phyloP scores from a whole-genome alignment of 2,888 invertebrate genomes.

The Caenorhabditis doughertyi region DNA sequence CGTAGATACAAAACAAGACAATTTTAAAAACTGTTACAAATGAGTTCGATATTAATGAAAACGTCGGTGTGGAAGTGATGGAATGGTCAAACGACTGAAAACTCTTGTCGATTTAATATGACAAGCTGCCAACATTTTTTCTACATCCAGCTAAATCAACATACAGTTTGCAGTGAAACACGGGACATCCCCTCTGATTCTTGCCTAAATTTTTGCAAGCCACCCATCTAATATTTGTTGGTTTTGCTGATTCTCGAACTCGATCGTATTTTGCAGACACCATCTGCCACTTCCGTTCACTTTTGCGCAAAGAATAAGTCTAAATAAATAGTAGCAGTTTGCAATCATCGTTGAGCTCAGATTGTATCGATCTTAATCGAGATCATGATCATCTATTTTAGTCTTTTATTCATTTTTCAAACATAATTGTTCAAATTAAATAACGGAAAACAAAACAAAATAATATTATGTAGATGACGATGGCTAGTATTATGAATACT shows the following conservation, averaged over 20 bases:
- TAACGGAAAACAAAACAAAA: constrained; percentile 33
- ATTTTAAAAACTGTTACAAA: neutral
- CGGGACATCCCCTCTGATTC: constrained; percentile 33
- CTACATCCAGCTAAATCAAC: constrained; percentile 54
- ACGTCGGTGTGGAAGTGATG: neutral
- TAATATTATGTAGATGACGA: constrained; percentile 13
- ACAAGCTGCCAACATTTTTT: constrained; percentile 57
- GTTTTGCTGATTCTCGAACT: constrained; percentile 56
- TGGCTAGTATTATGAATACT: constrained; percentile 13
- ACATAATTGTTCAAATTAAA: constrained; percentile 1
- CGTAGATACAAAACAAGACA: neutral
- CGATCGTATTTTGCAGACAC: constrained; percentile 46
- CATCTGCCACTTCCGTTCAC: constrained; percentile 54
- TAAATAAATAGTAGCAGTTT: constrained; percentile 31
- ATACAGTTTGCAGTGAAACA: constrained; percentile 47
- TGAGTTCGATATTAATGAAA: neutral
- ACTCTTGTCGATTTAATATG: constrained; percentile 56
- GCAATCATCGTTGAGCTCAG: constrained; percentile 22
- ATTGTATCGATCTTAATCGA: constrained; percentile 22
- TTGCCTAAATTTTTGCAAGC: constrained; percentile 48
- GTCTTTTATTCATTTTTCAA: neutral
- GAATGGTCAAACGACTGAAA: constrained; percentile 52
- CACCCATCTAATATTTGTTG: constrained; percentile 39
- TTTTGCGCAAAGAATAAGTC: constrained; percentile 48
- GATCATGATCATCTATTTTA: constrained; percentile 18